These are phyloP conservation scores for Spinus pinus DNA, from an alignment of 2,797 vertebrate genomes.

Conservation along the genomic window DNA sequence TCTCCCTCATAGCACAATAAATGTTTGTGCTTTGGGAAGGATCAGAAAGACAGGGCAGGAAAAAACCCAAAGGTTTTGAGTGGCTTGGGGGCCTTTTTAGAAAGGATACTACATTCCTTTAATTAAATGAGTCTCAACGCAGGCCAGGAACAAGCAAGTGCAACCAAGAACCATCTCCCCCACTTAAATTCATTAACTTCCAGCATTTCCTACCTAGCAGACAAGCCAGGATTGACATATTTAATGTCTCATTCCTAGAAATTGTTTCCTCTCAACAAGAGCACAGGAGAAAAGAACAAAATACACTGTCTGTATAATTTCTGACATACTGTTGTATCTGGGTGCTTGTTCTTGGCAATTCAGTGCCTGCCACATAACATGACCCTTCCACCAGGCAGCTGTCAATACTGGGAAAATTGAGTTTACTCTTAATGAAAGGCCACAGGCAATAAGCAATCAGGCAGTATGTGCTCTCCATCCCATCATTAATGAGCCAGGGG, in stretches of 20 bases:
- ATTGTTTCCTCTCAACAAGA: not conserved
- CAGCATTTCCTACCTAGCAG: not conserved
- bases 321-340: not conserved
- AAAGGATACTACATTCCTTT: not conserved
- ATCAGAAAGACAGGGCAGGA: not conserved
- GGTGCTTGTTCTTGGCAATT: not conserved
- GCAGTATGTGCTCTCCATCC: not conserved
- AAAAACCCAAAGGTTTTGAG: not conserved
- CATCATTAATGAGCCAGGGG: not conserved
- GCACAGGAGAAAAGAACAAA: not conserved
- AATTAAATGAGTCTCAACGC: not conserved
- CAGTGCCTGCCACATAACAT: not conserved
- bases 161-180: not conserved
- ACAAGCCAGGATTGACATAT: not conserved
- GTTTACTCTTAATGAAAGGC: conserved; percentile 21
- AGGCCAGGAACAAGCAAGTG: not conserved
- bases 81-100: not conserved
- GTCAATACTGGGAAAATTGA: conserved; percentile 18
- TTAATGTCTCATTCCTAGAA: not conserved
- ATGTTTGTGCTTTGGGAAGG: not conserved
- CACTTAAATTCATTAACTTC: not conserved
- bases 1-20: not conserved
- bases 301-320: not conserved
- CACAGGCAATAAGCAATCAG: conserved; percentile 21
- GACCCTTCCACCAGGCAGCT: not conserved